A percentile compares a stretch with the other conserved stretches of the same genome.
These are phyloP conservation scores for Esox lucius DNA, from an alignment of 2,797 vertebrate genomes.

Conservation along the genomic window DNA sequence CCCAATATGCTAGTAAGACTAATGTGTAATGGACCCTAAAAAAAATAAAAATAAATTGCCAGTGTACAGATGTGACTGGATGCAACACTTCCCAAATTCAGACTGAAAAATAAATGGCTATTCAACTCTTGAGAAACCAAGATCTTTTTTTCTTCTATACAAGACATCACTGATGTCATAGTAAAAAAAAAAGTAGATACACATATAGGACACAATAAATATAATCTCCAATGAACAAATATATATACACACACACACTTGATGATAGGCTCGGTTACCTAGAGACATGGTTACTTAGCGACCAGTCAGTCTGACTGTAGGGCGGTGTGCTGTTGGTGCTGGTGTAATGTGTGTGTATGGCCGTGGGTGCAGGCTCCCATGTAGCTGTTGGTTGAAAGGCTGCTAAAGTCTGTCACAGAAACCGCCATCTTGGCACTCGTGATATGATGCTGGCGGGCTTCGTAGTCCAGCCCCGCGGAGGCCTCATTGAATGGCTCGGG, in stretches of 20 bases:
- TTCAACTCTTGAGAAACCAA: slow-evolving; percentile 89
- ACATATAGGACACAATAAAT: slow-evolving; percentile 28
- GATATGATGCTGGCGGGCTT: slow-evolving; percentile 69
- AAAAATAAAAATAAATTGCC: slow-evolving; percentile 41
- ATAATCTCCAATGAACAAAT: slow-evolving; percentile 85
- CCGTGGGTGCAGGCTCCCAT: slow-evolving; percentile 55
- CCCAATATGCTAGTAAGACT: background rate
- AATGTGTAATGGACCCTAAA: background rate
- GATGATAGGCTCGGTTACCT: slow-evolving; percentile 4
- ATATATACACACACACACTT: slow-evolving; percentile 56
- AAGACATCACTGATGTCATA: slow-evolving; percentile 96
- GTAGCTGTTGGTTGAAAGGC: slow-evolving; percentile 79
- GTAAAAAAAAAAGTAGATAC: slow-evolving; percentile 62
- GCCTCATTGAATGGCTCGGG: slow-evolving; percentile 78
- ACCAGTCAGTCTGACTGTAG: slow-evolving; percentile 81
- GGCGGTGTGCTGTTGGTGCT: slow-evolving; percentile 81
- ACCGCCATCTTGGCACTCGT: slow-evolving; percentile 90
- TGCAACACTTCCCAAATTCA: slow-evolving; percentile 67
- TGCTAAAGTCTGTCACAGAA: slow-evolving; percentile 86
- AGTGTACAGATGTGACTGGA: slow-evolving; percentile 59
- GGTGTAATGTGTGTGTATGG: slow-evolving; percentile 13
- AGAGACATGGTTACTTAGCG: background rate
- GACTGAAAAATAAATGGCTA: slow-evolving; percentile 80
- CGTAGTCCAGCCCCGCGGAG: slow-evolving; percentile 76
- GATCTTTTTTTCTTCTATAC: slow-evolving; percentile 81